Base-by-base conservation (phyloP, 2,888 invertebrate species). In the Hemaris fuciformis region DNA sequence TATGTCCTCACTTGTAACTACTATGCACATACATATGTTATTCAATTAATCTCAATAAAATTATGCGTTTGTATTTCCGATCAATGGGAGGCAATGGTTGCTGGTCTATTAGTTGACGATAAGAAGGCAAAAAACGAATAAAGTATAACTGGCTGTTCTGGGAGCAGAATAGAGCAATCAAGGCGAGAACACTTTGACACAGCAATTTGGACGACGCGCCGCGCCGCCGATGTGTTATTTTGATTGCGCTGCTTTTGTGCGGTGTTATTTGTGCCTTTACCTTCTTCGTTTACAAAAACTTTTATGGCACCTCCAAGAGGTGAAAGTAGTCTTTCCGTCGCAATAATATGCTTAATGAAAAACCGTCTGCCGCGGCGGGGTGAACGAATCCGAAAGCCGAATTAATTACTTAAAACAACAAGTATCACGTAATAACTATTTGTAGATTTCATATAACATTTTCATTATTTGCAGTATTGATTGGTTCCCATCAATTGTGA, bases 401-500 rank as follows among this genome's bases (percentile, higher is more conserved):
- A 70, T 71, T 67, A 73, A 75, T 71, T 73, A 75, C 18, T 77
- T 67, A 75, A 76, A 77, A 75, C 69, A 75, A 75, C 76, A 76
- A 69, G 75, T 74, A 70, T 72, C 68, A 70, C 66, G 69, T 75
- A 71, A 76, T 83, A 84, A 77, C 69, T 85, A 81, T 89, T 87
- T 84, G 86, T 82, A 82, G 81, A 82, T 85, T 86, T 81, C 84
- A 86, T 85, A 84, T 80, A 85, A 84, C 80, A 85, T 85, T 87
- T 88, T 85, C 85, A 88, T 87, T 91, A 91, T 92, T 92, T 92
- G 89, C 89, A 83, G 85, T 88, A 91, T 90, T 91, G 92, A 92
- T 92, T 91, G 89, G 85, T 80, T 84, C 77, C 87, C 87, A 91
- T 91, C 90, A 91, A 91, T 92, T 88, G 87, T 84, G 88, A 88